Evolutionary conservation across 2,888 invertebrate species (phyloP).

Genomic region (Brachyptera putata): DNA sequence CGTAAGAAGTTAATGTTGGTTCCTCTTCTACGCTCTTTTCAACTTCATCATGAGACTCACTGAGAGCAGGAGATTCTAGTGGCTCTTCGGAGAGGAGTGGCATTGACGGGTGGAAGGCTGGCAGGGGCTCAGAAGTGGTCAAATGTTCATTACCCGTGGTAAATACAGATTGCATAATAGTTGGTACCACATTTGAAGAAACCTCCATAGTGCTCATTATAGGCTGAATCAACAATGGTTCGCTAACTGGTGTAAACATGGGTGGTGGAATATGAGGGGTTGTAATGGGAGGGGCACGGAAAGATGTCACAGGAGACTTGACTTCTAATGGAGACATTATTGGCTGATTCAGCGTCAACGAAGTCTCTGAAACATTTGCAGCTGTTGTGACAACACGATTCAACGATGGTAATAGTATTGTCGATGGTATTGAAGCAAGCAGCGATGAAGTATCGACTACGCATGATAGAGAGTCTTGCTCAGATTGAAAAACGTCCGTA

Average conservation of each 20-base stretch:
- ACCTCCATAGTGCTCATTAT: no score
- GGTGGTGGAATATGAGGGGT: background rate
- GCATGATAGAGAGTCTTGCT: conserved; percentile 42
- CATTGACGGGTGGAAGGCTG: conserved; percentile 27
- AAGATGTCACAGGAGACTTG: conserved; percentile 43
- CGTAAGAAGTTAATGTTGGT: background rate
- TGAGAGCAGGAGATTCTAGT: background rate
- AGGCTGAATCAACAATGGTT: background rate
- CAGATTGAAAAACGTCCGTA: conserved; percentile 65
- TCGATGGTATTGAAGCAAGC: conserved; percentile 49
- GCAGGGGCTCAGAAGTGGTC: background rate
- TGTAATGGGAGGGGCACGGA: background rate
- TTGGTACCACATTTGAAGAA: background rate
- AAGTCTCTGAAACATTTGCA: conserved; percentile 67
- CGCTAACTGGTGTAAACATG: background rate
- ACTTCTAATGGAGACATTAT: conserved; percentile 79
- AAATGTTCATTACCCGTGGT: conserved; percentile 7
- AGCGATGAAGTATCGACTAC: conserved; percentile 44
- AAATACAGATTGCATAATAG: background rate
- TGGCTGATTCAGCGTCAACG: conserved; percentile 68
- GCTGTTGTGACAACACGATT: conserved; percentile 44
- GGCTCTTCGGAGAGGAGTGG: conserved; percentile 30
- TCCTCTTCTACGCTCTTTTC: background rate
- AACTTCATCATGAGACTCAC: background rate
- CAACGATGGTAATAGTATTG: conserved; percentile 49